phyloP scores from a whole-genome alignment of 1,140 invertebrate species.

The Harpegnathos saltator region DNA sequence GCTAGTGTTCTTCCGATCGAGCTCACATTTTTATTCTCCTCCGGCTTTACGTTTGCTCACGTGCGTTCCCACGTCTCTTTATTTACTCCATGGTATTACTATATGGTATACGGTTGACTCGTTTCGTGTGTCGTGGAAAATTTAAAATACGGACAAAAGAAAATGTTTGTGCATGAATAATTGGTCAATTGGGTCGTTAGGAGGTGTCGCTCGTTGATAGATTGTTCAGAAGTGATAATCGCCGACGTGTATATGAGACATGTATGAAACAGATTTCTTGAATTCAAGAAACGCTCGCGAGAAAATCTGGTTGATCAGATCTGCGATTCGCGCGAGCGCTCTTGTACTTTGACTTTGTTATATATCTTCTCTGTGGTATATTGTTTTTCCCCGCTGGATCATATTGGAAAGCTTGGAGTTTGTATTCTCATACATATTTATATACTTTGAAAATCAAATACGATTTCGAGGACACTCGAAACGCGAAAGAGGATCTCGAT shows the following conservation, averaged over 20 bases:
- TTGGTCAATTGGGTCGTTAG: background rate
- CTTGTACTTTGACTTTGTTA: slow-evolving; percentile 34
- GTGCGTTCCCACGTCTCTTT: background rate
- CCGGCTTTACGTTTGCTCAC: background rate
- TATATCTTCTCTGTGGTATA: background rate
- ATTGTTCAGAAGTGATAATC: too few relatives aligned
- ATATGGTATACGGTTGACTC: background rate
- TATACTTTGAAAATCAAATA: too few relatives aligned
- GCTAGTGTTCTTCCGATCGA: too few relatives aligned
- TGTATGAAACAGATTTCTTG: background rate
- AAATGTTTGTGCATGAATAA: background rate
- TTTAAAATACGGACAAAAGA: background rate
- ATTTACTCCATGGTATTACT: too few relatives aligned
- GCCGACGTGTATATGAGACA: too few relatives aligned
- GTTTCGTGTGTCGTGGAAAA: background rate
- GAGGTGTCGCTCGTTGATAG: too few relatives aligned
- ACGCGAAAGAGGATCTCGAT: too few relatives aligned
- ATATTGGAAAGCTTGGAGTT: too few relatives aligned
- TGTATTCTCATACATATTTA: too few relatives aligned
- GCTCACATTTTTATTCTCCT: background rate
- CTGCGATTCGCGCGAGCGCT: background rate
- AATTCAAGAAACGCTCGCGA: slow-evolving; percentile 21
- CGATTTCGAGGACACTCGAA: too few relatives aligned
- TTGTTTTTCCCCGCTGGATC: too few relatives aligned
- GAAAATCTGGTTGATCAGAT: background rate